A percentile compares a stretch with the other conserved stretches of the same genome.
Evolutionary conservation across 2,888 invertebrate species (phyloP).

Genomic region (Nomada flava): DNA sequence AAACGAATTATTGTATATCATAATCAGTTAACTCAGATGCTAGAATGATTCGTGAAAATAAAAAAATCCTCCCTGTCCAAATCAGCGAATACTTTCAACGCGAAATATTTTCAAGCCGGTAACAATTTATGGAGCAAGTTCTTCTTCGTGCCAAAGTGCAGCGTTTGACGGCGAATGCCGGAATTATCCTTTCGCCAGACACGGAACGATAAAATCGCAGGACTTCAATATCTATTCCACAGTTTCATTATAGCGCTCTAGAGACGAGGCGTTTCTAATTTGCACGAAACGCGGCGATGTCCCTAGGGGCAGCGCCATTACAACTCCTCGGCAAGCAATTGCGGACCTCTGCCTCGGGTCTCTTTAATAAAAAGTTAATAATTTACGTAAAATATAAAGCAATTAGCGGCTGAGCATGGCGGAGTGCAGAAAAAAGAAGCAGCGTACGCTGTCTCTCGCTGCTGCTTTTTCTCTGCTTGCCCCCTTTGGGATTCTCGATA

Average conservation of each 20-base stretch:
- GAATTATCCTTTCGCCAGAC: conserved; percentile 27
- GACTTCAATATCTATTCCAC: conserved; percentile 58
- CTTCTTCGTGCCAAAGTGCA: background rate
- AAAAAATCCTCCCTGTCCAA: background rate
- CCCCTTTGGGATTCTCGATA: conserved; percentile 22
- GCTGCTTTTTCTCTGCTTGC: background rate
- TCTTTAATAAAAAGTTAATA: conserved; percentile 57
- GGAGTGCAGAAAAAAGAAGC: background rate
- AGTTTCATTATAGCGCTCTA: conserved; percentile 57
- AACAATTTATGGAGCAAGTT: no score
- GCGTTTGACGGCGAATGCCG: no score
- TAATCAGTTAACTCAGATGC: no score
- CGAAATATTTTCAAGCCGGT: no score
- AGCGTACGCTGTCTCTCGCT: background rate
- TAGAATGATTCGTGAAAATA: no score
- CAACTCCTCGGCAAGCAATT: conserved; percentile 67
- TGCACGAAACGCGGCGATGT: conserved; percentile 56
- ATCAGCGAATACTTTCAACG: no score
- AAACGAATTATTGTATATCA: no score
- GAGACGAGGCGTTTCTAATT: conserved; percentile 61
- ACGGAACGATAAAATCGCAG: conserved; percentile 45
- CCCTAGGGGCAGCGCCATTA: conserved; percentile 66
- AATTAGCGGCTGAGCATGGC: conserved; percentile 28
- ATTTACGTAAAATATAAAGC: conserved; percentile 58
- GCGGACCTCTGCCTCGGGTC: conserved; percentile 42